Conservation (phyloP, 2,113 vertebrate species). For the Marmota monax region DNA sequence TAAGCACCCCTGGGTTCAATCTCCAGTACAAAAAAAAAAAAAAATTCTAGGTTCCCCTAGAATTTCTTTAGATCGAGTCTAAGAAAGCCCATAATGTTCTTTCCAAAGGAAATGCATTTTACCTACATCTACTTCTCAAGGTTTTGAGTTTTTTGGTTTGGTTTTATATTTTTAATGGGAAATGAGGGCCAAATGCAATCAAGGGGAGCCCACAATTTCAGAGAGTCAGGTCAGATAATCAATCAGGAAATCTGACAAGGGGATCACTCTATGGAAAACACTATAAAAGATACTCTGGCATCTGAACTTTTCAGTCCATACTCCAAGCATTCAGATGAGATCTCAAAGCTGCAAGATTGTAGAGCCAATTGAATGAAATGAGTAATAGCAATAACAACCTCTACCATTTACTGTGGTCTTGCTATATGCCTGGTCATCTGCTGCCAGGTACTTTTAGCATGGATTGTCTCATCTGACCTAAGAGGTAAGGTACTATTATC, state of each 20-base stretch:
- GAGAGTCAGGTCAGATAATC: not conserved
- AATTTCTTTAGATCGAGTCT: not conserved
- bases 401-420: not conserved
- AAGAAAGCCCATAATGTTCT: constrained; percentile 3
- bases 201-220: not conserved
- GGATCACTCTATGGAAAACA: not conserved
- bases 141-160: not conserved
- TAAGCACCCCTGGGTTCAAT: too few species aligned
- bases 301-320: not conserved
- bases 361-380: not conserved
- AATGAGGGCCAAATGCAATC: constrained; percentile 44
- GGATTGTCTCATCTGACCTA: not conserved
- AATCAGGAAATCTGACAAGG: not conserved
- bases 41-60: not conserved
- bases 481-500: not conserved
- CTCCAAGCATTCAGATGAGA: not conserved
- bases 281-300: not conserved
- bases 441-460: not conserved
- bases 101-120: constrained; percentile 42
- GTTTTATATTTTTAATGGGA: constrained; percentile 42
- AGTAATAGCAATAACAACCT: constrained; percentile 56
- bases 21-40: too few species aligned
- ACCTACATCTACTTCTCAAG: not conserved
- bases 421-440: not conserved
- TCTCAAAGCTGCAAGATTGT: not conserved